Base-by-base conservation (phyloP, 2,797 vertebrate genomes). In the Acanthurus tractus region DNA sequence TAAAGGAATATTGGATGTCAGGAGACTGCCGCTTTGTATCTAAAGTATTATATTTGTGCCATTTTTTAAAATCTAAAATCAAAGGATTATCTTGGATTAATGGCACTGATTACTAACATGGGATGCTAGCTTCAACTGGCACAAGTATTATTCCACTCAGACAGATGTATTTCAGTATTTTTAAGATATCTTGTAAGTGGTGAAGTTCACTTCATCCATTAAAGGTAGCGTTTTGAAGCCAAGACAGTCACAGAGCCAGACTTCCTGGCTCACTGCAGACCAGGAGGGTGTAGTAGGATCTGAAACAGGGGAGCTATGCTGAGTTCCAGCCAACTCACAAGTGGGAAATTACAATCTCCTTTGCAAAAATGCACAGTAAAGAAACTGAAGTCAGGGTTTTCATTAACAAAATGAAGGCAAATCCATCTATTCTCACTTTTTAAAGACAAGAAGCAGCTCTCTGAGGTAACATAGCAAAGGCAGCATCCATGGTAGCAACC, bases 51-150 rank as follows among this genome's bases (percentile, higher is more conserved):
- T 1, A 12, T 54, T 20, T 52, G 18, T 38, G 57, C 36, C 69
- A 46, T 22, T 63, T 53, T 56, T 40, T 40, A 2, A 2, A 9
- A 44, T 10, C 20, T 36, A 36, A 45, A 54, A 34, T 58, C 66
- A 62, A 52, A 57, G 38, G 70, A 83, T 58, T 38, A 80, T 65
- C 65, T 46, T 2, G 11, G 48, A 59, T 78, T 79, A 76, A 86
- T 63, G 73, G 74, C 74, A 62, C n/a, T 64, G 53, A 63, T 56
- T 69, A 40, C 61, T 48, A 34, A 75, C 70, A 75, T 64, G 34
- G 45, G 42, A 75, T 5, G 0, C 29, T 29, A 29, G 25, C 3
- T 29, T 29, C 10, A 66, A 77, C 53, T 59, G 55, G 58, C 74
- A 68, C 38, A 56, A 63, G 58, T 20, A 45, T 23, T 20, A 45